phyloP scores from a whole-genome alignment of 2,113 vertebrate genomes.

The Promerops cafer region DNA sequence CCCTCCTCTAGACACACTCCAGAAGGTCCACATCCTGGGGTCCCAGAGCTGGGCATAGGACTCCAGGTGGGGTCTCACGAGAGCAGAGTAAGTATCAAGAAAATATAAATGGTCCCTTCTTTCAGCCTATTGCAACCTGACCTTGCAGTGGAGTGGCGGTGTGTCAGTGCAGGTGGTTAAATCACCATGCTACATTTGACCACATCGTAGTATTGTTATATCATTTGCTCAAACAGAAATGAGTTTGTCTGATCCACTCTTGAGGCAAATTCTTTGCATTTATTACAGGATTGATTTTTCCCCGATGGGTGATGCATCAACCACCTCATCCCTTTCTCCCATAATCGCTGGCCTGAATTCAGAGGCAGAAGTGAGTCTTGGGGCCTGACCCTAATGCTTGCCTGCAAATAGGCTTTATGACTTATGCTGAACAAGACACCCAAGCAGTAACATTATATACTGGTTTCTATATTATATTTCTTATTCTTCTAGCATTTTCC shows the following conservation, averaged over 20 bases:
- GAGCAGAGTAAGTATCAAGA: background rate
- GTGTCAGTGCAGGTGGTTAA: background rate
- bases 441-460: background rate
- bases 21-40: background rate
- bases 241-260: background rate
- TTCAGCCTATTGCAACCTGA: background rate
- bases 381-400: background rate
- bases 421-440: background rate
- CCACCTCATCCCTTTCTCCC: background rate
- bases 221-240: background rate
- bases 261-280: background rate
- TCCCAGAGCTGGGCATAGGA: background rate
- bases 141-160: accelerated
- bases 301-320: background rate
- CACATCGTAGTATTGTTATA: background rate
- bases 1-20: background rate
- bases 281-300: background rate
- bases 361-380: background rate
- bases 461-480: background rate
- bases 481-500: background rate
- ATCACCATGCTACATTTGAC: background rate
- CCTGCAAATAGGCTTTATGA: background rate
- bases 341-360: background rate
- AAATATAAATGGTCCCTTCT: background rate
- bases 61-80: background rate